Base-by-base conservation (phyloP, 2,888 invertebrate genomes). In the Nymphalis polychloros region DNA sequence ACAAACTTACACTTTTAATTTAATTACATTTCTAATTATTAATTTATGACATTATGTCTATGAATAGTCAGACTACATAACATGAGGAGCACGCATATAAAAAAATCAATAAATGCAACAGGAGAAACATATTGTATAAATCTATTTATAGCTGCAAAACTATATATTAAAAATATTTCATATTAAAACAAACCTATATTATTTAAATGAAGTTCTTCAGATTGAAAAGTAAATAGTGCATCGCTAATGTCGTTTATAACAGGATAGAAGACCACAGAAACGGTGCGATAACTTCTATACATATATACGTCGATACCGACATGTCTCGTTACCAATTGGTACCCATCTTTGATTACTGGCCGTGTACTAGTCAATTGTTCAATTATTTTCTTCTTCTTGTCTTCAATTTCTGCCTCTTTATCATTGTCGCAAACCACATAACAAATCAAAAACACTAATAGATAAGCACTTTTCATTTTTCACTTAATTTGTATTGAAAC, bases 181-280 rank as follows among this genome's bases (percentile, higher is more conserved):
- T 8, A 41, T 41, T 13, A 1, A 31, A 31, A 86, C 89, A 79
- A 85, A 93, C 93, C 93, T 81, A 93, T 90, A 71, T 84, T 88
- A 82, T 93, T 93, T 73, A 91, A 79, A 79, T 93, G 93, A 35
- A 93, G 84, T 74, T 93, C 92, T 77, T 93, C 93, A 10, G 90
- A 88, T 77, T 89, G 89, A 77, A 93, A 92, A n/a, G 86, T 88
- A 79, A 93, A 92, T 64, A 84, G 86, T 68, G 92, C 93, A 72
- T 89, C 89, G 35, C 82, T 83, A 35, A 91, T 87, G 76, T 90
- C 92, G 75, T 83, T 84, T 78, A 82, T 83, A 50, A 93, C 77
- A 52, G 85, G 85, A 77, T 89, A 93, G 78, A 89, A 89, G 64
- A 93, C 80, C 74, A 93, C 87, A 69, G 91, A 89, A 46, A 93